Base-by-base conservation (phyloP, 2,888 invertebrate genomes). In the Pollenia angustigena region DNA sequence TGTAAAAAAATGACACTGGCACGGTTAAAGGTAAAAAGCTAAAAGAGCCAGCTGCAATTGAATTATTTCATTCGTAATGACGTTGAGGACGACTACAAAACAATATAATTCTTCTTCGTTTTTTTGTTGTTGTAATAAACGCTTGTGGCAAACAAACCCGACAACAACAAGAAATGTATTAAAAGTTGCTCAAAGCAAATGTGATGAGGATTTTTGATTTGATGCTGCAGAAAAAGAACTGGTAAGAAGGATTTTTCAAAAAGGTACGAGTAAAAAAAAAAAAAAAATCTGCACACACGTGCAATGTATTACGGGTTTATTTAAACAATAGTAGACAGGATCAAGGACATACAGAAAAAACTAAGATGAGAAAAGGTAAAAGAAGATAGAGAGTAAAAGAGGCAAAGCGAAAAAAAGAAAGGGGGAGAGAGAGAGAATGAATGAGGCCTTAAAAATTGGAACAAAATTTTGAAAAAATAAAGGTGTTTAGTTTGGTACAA, bases 11-110 rank as follows among this genome's bases (percentile, higher is more conserved):
- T 76, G 82, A 62, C 82, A 75, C 44, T 75, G 72, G 82, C 72
- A 78, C 71, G 87, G 50, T 56, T 84, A 74, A 88, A 87, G 87
- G 87, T 87, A 87, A 87, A 87, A 90, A 87, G 83, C 86, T 89
- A 89, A 89, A 90, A 90, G 90, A 89, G 89, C 91, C 92, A 92
- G 92, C 92, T 92, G 92, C 91, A 91, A 90, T 90, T 90, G 87
- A 91, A 90, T 91, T 90, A 90, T 89, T 85, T 88, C 88, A 88
- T 85, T 72, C 54, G 80, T 78, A 75, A 85, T 78, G 46, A 81
- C 42, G 62, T 64, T 80, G 18, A 80, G 46, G 74, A 75, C 62
- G 14, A 69, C 68, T 12, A 69, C 68, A 75, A 82, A 83, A 81
- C 78, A 84, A 87, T 78, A 68, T 62, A 72, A 76, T 50, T 64